Base-by-base conservation (phyloP, 2,113 vertebrate genomes). In the Rhodinocichla rosea region DNA sequence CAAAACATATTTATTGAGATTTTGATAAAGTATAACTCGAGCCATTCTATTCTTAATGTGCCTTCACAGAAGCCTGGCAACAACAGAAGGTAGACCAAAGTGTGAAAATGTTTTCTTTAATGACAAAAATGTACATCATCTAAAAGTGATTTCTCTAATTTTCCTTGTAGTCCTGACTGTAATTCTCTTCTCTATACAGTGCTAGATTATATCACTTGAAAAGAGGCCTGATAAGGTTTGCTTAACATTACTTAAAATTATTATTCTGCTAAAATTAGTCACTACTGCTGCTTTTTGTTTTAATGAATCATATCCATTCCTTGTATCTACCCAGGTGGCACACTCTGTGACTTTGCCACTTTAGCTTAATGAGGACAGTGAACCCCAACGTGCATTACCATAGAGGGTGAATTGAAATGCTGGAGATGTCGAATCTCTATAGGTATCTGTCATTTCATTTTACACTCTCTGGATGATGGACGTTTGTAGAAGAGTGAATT, bases 181-280 rank as follows among this genome's bases (percentile, higher is more conserved):
- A 67, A 56, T 82, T 90, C 7, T 83, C 5, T 45, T 73, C 12
- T 87, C 33, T 21, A 15, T 57, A 20, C 13, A 30, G 14, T 53
- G 57, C 40, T 47, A 23, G 40, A 45, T 88, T 69, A 78, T 67
- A 33, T 67, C 47, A 67, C 64, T 56, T 64, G n/a, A 42, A 70
- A 68, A 47, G 20, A 75, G 4, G 12, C 19, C 56, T 85, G 56
- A 28, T 74, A 67, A 50, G 1, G 0, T 49, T 71, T 91, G 14
- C 33, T 70, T 86, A 57, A 39, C 10, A 23, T 85, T 69, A 32
- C 59, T 92, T 87, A 60, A 52, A 80, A 60, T 91, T 87, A 62
- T 62, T 87, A 11, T 88, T 90, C 63, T 89, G 53, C 74, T 97
- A 94, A 83, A 97, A 97, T 83, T 92, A 96, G 68, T 96, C 63